Evolutionary conservation across 64 coral and sea anemone genomes (phyloP).

Genomic region (Trachythela sp.): DNA sequence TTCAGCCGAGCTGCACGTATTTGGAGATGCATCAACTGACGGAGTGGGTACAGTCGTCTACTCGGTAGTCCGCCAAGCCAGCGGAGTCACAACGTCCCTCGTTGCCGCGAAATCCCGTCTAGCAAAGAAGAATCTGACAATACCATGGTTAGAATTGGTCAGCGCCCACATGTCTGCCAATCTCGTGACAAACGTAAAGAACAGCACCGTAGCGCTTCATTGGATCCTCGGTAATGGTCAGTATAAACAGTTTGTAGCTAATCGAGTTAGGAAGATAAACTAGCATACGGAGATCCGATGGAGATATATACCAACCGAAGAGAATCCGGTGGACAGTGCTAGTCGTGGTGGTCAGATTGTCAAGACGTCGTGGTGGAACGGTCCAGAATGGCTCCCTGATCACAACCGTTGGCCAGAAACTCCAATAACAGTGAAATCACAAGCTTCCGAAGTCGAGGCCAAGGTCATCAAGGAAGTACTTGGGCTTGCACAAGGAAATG

Average conservation of each 20-base stretch:
- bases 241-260: too few relatives aligned
- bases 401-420: conserved; percentile 32
- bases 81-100: not conserved
- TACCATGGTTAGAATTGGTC: not conserved
- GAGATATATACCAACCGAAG: not conserved
- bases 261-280: not conserved
- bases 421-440: conserved; percentile 23
- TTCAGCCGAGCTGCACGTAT: not conserved
- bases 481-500: not conserved
- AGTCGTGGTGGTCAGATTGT: not conserved
- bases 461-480: conserved; percentile 45
- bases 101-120: not conserved
- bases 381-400: conserved; percentile 30
- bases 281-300: not conserved
- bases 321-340: not conserved
- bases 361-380: not conserved
- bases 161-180: not conserved
- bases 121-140: too few relatives aligned
- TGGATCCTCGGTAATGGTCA: not conserved
- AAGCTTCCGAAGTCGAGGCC: conserved; percentile 31
- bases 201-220: not conserved
- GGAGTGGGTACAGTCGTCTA: conserved; percentile 7
- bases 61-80: not conserved
- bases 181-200: not conserved
- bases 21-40: not conserved